phyloP scores from a whole-genome alignment of 23 tunicate genomes.

The Phallusia fumigata region DNA sequence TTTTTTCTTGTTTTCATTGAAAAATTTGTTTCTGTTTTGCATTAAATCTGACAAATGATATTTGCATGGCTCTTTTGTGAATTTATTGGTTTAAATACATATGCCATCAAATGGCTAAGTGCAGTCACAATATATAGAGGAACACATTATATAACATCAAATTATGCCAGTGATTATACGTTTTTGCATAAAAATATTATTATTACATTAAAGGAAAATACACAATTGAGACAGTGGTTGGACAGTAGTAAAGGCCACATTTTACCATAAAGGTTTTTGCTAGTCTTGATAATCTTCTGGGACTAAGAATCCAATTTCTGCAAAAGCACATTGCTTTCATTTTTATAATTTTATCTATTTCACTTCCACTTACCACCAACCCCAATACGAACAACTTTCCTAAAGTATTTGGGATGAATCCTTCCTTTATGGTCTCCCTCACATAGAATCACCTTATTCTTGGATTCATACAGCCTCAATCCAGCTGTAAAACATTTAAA shows the following conservation, averaged over 20 bases:
- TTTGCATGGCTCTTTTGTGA: too few species aligned
- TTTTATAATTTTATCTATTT: neutral
- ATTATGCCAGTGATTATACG: too few species aligned
- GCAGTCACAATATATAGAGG: too few species aligned
- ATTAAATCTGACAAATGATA: too few species aligned
- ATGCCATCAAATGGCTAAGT: too few species aligned
- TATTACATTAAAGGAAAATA: too few species aligned
- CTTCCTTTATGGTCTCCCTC: conserved; percentile 61
- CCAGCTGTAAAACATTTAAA: conserved; percentile 24
- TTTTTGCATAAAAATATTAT: too few species aligned
- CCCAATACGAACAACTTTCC: conserved; percentile 16
- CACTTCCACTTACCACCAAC: neutral
- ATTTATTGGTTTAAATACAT: too few species aligned
- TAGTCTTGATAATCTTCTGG: neutral
- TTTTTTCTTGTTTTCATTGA: too few species aligned
- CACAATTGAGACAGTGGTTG: too few species aligned
- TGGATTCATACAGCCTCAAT: conserved; percentile 51
- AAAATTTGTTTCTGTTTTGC: too few species aligned
- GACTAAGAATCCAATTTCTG: neutral
- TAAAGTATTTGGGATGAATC: conserved; percentile 50
- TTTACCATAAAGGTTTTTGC: neutral
- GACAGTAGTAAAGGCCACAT: neutral
- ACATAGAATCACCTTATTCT: conserved; percentile 43
- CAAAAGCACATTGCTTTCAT: neutral
- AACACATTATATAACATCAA: too few species aligned